phyloP scores from a whole-genome alignment of 2,113 vertebrate species.

The Struthio camelus region DNA sequence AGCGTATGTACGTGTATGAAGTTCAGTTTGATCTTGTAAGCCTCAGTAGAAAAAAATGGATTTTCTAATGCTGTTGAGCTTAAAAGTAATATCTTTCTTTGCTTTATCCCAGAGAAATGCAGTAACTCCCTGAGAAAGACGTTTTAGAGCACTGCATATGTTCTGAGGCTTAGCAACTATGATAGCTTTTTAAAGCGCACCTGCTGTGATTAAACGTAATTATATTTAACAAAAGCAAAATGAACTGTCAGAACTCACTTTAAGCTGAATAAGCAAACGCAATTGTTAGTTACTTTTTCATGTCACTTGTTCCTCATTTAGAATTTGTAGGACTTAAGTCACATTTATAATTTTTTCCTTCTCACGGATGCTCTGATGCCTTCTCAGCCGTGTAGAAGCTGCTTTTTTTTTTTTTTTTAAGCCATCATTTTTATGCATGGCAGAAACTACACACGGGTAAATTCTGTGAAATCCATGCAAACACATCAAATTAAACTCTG shows the following conservation, averaged over 20 bases:
- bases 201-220: constrained; percentile 44
- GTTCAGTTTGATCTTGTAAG: background rate
- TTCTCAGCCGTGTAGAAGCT: background rate
- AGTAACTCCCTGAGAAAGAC: background rate
- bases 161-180: background rate
- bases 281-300: background rate
- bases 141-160: background rate
- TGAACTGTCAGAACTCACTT: rapidly evolving
- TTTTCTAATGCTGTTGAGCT: background rate
- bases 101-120: background rate
- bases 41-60: background rate
- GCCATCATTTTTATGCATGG: background rate
- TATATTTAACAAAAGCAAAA: background rate
- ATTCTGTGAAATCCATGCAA: background rate
- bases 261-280: background rate
- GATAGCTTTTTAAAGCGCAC: constrained; percentile 18
- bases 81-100: background rate
- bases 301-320: rapidly evolving
- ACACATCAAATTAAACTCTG: background rate
- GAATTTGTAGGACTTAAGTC: background rate
- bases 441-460: rapidly evolving
- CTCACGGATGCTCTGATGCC: background rate
- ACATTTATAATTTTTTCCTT: background rate
- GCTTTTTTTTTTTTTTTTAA: background rate
- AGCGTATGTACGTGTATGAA: background rate